Percentiles rank a stretch among this genome's conserved stretches.
Evolutionary conservation across 2,888 invertebrate species (phyloP).

Genomic region (Poecilobothrus nobilitatus): DNA sequence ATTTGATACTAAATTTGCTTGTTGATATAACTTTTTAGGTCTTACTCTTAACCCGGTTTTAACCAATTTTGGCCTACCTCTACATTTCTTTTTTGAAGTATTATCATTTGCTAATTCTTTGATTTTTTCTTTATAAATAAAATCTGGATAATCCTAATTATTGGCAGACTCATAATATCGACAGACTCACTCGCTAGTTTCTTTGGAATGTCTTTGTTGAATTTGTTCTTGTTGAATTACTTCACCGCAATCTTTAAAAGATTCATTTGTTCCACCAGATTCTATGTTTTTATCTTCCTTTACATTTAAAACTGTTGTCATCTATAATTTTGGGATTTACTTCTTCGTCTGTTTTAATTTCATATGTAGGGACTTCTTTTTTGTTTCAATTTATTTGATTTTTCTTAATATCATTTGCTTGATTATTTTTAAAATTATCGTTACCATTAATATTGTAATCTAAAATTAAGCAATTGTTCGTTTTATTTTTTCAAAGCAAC

Average conservation of each 20-base stretch:
- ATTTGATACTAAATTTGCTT: background rate
- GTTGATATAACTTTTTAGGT: background rate
- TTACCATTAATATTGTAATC: background rate
- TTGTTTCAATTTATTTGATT: background rate
- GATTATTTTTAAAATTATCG: background rate
- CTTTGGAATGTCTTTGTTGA: too few species aligned
- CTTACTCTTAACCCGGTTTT: background rate
- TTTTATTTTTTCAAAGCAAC: background rate
- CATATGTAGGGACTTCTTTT: background rate
- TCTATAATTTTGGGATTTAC: background rate
- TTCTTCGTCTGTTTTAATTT: background rate
- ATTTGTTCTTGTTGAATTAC: too few species aligned
- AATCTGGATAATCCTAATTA: background rate
- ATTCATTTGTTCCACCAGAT: too few species aligned
- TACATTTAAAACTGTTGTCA: background rate
- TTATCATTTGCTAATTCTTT: background rate
- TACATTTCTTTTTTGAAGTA: background rate
- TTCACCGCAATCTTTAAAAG: too few species aligned
- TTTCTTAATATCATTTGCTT: background rate
- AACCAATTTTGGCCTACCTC: background rate
- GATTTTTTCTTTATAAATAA: background rate
- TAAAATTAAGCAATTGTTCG: background rate
- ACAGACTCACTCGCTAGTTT: too few species aligned
- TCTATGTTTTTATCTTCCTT: too few species aligned
- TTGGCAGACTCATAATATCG: too few species aligned